Evolutionary conservation across 2,113 vertebrate species (phyloP).

Genomic region (Jaculus jaculus): DNA sequence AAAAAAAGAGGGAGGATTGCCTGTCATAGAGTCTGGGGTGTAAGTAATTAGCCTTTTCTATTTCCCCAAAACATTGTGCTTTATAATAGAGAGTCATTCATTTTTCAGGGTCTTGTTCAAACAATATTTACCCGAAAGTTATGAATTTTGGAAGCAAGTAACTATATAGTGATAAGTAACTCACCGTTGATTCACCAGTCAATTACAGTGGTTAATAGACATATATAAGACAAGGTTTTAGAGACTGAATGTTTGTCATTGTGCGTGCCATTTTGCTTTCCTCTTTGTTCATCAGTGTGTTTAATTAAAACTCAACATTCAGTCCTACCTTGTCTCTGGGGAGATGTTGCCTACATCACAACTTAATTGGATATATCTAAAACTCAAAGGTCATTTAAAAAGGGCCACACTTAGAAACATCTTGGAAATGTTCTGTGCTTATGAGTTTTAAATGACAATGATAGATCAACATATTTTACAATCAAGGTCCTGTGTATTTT

Average conservation of each 20-base stretch:
- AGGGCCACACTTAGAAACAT: background rate
- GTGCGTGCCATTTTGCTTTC: background rate
- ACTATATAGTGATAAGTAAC: background rate
- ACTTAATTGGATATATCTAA: constrained; percentile 12
- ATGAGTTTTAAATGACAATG: constrained; percentile 40
- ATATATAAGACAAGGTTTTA: background rate
- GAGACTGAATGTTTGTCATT: background rate
- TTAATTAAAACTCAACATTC: constrained; percentile 19
- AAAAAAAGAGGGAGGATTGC: constrained; percentile 52
- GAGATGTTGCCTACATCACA: background rate
- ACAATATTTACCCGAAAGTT: background rate
- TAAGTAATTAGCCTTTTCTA: constrained; percentile 39
- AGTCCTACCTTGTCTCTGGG: background rate
- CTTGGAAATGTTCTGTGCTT: background rate
- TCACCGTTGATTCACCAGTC: background rate
- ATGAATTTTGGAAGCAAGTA: constrained; percentile 26
- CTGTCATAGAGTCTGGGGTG: background rate
- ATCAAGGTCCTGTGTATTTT: constrained; percentile 4
- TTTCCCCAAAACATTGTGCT: no score
- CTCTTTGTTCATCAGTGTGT: background rate
- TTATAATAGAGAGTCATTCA: constrained; percentile 26
- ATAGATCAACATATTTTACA: background rate
- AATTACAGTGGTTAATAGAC: background rate
- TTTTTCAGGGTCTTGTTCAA: constrained; percentile 38
- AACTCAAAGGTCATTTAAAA: background rate